A percentile compares a stretch with the other conserved stretches of the same genome.
These are phyloP conservation scores for Psilopsiagon aymara DNA, from an alignment of 2,113 vertebrate genomes.

Conservation along the genomic window DNA sequence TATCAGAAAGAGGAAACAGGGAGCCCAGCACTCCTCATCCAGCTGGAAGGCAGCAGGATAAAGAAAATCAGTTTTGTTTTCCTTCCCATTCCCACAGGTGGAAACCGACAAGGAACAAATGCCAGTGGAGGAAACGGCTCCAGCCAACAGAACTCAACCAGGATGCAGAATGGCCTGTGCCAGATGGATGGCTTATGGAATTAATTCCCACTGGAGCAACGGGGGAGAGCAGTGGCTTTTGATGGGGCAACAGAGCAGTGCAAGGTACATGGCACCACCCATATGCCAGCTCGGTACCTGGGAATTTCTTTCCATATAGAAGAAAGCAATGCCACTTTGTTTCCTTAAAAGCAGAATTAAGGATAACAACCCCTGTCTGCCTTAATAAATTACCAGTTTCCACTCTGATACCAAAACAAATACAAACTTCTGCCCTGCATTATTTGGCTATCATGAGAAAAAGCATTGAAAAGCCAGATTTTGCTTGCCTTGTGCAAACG, in stretches of 20 bases:
- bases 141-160: neutral
- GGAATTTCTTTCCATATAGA: neutral
- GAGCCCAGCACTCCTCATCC: neutral
- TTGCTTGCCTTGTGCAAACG: neutral
- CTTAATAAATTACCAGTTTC: neutral
- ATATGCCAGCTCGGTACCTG: neutral
- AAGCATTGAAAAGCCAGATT: neutral
- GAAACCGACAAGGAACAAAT: neutral
- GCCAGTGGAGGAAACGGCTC: neutral
- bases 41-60: neutral
- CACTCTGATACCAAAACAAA: neutral
- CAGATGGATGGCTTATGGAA: neutral
- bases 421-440: neutral
- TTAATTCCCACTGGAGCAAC: neutral
- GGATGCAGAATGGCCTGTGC: neutral
- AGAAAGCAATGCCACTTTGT: neutral
- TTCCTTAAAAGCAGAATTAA: neutral
- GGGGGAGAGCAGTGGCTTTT: neutral
- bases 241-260: neutral
- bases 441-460: neutral
- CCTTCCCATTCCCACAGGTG: neutral
- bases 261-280: neutral
- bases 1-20: neutral
- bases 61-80: neutral
- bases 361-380: neutral